Evolutionary conservation across 2,113 vertebrate species (phyloP), one percentile per base, ranked within the genome.

Genomic region (Oceanites oceanicus): DNA sequence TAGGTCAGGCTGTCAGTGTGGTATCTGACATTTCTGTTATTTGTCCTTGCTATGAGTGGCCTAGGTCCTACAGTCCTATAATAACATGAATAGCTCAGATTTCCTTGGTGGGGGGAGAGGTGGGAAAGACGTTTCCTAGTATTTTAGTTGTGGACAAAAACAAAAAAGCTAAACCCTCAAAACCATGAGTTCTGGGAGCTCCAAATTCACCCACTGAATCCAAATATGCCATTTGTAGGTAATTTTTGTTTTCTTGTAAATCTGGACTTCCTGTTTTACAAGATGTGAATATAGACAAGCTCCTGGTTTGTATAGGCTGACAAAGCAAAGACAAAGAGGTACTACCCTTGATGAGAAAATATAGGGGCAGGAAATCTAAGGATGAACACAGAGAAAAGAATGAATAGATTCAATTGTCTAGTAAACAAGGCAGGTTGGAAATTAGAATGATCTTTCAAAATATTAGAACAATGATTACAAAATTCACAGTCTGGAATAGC

Each of bases 91-190:
- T 30, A 58, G 6, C 12, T 85, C 30, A 44, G 11, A 67, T 66
- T 86, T 94, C 56, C 11, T 26, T 59, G 26, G 7, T 0, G 0
- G 1, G 9, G 6, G 6, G 17, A 47, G 13, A n/a, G 9, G 3
- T 4, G 5, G 7, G 27, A 58, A 42, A 34, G 12, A 50, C 0
- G 3, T 49, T 68, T 72, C 40, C 25, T 65, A 23, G 47, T 36
- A 44, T 38, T 82, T 67, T 16, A 15, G 9, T 40, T 53, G 36
- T 20, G 6, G 30, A 10, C 9, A 65, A 88, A 53, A 6, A 23
- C 11, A n/a, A 61, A 67, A 29, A 70, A 29, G 1, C 7, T 47
- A 47, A 81, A 26, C 4, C 1, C 25, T 67, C 14, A 55, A 59
- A 10, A 55, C 3, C 9, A 12, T 16, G 25, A 59, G 6, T 26